Base-by-base conservation (phyloP, 2,888 invertebrate species). In the Eulithis prunata region DNA sequence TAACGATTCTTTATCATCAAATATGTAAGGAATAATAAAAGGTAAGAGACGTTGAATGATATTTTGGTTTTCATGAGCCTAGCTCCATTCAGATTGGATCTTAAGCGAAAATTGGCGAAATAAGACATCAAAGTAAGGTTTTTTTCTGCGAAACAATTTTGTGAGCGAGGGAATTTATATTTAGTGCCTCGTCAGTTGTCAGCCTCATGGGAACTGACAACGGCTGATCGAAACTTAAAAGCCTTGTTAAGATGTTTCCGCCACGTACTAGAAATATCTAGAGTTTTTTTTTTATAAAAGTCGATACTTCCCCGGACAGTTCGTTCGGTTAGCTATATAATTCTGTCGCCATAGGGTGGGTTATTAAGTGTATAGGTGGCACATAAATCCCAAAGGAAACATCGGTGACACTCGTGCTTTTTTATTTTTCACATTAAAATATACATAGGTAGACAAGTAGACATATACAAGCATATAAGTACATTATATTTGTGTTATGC, bases 1-100 rank as follows among this genome's bases (percentile, higher is more conserved):
- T 69, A 74, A 69, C 69, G 64, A 58, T 69, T 72, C 70, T 77
- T 77, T 74, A 78, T 75, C 76, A 76, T 74, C 64, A 78, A 78
- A 75, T 70, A 78, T 75, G 71, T 75, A 76, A 60, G 71, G 55
- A 64, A 73, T 53, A 57, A 71, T 62, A 72, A 65, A 69, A 72
- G 64, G 52, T 70, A 67, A 67, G 61, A 69, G 61, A 57, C 52
- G 61, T 62, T 49, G 14, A 66, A 57, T 64, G 46, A 57, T 64
- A 62, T 54, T 62, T 56, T 64, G 68, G 67, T 69, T 67, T 69
- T 66, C 62, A 58, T 49, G 62, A 64, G 47, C 36, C 62, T 61
- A 54, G 54, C 58, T 64, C 65, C 61, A 71, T 71, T 64, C 60
- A 70, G 68, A 71, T 71, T 66, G 69, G 66, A 75, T 73, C 63